phyloP scores from a whole-genome alignment of 23 tunicate genomes.

The Halocynthia aurantium region DNA sequence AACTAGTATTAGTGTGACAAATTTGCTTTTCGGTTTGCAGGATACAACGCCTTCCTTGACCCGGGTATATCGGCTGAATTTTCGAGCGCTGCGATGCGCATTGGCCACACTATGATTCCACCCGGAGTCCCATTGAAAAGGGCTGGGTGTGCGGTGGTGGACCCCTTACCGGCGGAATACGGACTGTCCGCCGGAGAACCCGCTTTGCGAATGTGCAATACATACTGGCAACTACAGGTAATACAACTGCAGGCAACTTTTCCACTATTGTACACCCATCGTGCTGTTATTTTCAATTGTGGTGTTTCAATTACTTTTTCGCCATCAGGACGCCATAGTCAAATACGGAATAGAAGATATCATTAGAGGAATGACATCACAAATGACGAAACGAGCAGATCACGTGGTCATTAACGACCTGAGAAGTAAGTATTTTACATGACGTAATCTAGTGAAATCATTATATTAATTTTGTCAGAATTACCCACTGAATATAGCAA shows the following conservation, averaged over 20 bases:
- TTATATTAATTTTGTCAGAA: not conserved
- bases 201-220: slow-evolving; percentile 81
- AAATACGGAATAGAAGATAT: slow-evolving; percentile 58
- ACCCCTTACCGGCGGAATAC: slow-evolving; percentile 54
- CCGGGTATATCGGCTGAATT: slow-evolving; percentile 72
- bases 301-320: not conserved
- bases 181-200: slow-evolving; percentile 80
- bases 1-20: not conserved
- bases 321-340: slow-evolving; percentile 42
- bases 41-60: slow-evolving; percentile 60
- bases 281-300: not conserved
- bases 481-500: not conserved
- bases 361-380: slow-evolving; percentile 61
- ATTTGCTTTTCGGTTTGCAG: slow-evolving; percentile 21
- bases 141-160: slow-evolving; percentile 28
- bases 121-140: slow-evolving; percentile 59
- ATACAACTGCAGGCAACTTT: not conserved
- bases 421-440: slow-evolving; percentile 29
- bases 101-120: slow-evolving; percentile 78
- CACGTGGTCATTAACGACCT: slow-evolving; percentile 59
- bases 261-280: not conserved
- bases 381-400: slow-evolving; percentile 53
- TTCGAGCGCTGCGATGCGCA: slow-evolving; percentile 85
- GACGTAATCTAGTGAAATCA: not conserved
- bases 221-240: slow-evolving; percentile 86